Base-by-base conservation (phyloP, 2,113 vertebrate species). In the Ctenomys sociabilis region DNA sequence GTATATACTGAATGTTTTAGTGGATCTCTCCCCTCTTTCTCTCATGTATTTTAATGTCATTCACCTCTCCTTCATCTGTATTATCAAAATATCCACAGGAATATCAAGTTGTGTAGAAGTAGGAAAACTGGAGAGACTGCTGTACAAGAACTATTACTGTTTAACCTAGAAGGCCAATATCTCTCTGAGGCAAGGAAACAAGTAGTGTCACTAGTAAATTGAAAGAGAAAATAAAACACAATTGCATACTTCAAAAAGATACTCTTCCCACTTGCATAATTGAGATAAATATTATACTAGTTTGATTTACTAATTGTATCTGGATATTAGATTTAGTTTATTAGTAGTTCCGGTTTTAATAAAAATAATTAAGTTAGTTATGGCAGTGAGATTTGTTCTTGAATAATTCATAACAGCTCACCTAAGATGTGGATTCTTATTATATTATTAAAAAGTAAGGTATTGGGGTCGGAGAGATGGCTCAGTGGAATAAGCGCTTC, bases 281-380 rank as follows among this genome's bases (percentile, higher is more conserved):
- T 64, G 12, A 88, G 85, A 80, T 32, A 77, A 86, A 92, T 57
- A 37, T 70, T 68, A 12, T 61, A 37, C 1, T 26, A 57, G 19
- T 72, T 3, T 61, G 3, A 0, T 45, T 92, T 90, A 45, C 5
- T 4, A 75, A 75, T 16, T 75, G 24, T 75, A 75, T 85, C 22
- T 92, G 5, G 13, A 73, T 88, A 85, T 72, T 95, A 66, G 45
- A 78, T 8, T 75, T 88, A 0, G 81, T 85, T 92, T 96, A 77
- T 81, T 93, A 49, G 19, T 49, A 61, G 83, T 94, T 95, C 88
- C 84, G 72, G 88, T 45, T 30, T 24, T 14, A 94, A 73, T 91
- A 78, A 95, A 92, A 92, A 35, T 43, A 90, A 26, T 3, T 87
- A 73, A 94, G 92, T 83, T 92, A 35, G 72, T 90, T 66, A 49